phyloP scores from a whole-genome alignment of 2,797 vertebrate genomes.

The Rallus crepitans region DNA sequence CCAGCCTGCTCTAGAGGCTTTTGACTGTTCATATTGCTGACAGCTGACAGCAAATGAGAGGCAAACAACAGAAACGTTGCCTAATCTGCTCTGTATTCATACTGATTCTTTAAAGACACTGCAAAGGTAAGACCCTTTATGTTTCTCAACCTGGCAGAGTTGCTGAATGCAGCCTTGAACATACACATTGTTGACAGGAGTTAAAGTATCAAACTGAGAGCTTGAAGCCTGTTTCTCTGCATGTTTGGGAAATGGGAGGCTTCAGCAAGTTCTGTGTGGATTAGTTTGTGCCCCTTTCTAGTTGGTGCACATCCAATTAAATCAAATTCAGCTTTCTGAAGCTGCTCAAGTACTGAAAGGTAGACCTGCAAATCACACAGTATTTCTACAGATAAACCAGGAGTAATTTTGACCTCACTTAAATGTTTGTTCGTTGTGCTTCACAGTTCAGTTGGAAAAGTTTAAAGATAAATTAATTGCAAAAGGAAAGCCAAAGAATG shows the following conservation, averaged over 20 bases:
- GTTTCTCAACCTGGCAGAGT: neutral
- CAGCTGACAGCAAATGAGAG: constrained; percentile 71
- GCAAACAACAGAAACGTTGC: constrained; percentile 24
- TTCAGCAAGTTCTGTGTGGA: neutral
- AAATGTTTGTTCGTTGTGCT: neutral
- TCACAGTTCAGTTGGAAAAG: neutral
- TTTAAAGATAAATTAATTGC: neutral
- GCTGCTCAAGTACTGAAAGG: neutral
- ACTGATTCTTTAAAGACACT: neutral
- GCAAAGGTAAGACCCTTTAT: constrained; percentile 52
- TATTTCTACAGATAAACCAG: neutral
- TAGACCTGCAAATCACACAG: neutral
- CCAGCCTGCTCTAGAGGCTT: constrained; percentile 58
- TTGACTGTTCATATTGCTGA: constrained; percentile 65
- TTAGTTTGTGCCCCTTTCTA: neutral
- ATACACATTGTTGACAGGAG: rapidly evolving
- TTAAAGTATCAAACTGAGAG: neutral
- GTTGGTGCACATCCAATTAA: neutral
- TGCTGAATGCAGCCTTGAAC: neutral
- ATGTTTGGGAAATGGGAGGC: neutral
- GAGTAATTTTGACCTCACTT: neutral
- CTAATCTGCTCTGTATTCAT: neutral
- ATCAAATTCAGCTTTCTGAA: neutral
- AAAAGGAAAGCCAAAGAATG: neutral
- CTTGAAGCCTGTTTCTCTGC: neutral